Evolutionary conservation across 2,797 vertebrate species (phyloP).

Genomic region (Podarcis lilfordi): DNA sequence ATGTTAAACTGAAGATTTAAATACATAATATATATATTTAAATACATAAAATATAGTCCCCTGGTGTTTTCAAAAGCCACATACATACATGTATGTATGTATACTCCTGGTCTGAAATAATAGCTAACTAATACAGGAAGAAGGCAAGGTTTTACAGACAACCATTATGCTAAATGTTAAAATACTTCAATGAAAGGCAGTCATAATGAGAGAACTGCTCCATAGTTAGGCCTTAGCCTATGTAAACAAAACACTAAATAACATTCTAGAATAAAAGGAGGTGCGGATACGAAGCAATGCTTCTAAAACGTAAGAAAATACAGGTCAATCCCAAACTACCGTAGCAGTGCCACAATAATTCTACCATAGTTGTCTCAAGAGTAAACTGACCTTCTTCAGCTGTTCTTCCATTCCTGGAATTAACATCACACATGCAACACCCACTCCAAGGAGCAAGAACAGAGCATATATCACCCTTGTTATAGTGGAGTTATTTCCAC

Average conservation of each 20-base stretch:
- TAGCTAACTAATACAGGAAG: neutral
- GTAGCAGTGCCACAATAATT: neutral
- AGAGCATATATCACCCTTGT: constrained; percentile 94
- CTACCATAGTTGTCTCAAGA: constrained; percentile 14
- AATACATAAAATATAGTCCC: neutral
- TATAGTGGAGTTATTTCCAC: constrained; percentile 96
- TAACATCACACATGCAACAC: constrained; percentile 92
- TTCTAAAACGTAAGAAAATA: neutral
- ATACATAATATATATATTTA: neutral
- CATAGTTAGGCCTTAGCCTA: neutral
- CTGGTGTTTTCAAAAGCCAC: neutral
- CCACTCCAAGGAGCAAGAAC: constrained; percentile 93
- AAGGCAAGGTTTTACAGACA: neutral
- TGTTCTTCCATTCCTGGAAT: constrained; percentile 98
- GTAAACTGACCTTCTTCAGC: constrained; percentile 90
- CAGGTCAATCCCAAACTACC: neutral
- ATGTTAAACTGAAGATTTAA: neutral
- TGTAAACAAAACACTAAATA: neutral
- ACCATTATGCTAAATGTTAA: neutral
- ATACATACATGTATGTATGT: neutral
- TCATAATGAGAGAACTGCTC: neutral
- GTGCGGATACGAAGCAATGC: neutral
- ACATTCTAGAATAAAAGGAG: neutral
- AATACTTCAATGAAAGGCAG: neutral
- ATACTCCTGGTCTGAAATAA: neutral